phyloP scores from a whole-genome alignment of 2,888 invertebrate genomes.

The Parnassius apollo region DNA sequence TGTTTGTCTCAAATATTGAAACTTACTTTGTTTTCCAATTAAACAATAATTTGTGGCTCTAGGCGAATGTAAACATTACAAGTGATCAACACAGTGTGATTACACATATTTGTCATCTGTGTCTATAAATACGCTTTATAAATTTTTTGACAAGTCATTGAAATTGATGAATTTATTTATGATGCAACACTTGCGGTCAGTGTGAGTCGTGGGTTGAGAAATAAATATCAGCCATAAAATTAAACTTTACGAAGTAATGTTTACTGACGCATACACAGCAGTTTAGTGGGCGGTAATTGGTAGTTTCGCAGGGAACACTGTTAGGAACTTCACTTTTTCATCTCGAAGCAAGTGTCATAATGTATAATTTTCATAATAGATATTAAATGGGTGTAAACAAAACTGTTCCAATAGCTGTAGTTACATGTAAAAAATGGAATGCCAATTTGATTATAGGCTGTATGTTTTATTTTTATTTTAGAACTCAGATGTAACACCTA shows the following conservation, averaged over 20 bases:
- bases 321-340: not conserved
- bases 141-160: constrained; percentile 3
- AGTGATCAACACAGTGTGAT: not conserved
- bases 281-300: not conserved
- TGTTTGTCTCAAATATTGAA: no score
- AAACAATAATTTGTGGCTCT: no score
- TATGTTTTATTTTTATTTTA: not conserved
- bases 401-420: not conserved
- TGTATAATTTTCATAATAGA: not conserved
- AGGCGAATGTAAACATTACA: not conserved
- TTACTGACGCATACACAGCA: not conserved
- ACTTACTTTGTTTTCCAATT: no score
- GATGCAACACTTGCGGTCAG: not conserved
- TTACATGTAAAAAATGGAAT: not conserved
- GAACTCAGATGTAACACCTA: no score
- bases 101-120: not conserved
- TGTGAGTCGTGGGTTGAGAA: not conserved
- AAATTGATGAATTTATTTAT: not conserved
- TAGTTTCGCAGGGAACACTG: not conserved
- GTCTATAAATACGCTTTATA: not conserved
- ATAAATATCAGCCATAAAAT: not conserved
- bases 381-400: not conserved
- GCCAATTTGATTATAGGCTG: not conserved
- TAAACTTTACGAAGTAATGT: not conserved
- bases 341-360: not conserved